These are phyloP conservation scores for Dusona sp. DNA, from an alignment of 2,888 invertebrate species.

Conservation along the genomic window DNA sequence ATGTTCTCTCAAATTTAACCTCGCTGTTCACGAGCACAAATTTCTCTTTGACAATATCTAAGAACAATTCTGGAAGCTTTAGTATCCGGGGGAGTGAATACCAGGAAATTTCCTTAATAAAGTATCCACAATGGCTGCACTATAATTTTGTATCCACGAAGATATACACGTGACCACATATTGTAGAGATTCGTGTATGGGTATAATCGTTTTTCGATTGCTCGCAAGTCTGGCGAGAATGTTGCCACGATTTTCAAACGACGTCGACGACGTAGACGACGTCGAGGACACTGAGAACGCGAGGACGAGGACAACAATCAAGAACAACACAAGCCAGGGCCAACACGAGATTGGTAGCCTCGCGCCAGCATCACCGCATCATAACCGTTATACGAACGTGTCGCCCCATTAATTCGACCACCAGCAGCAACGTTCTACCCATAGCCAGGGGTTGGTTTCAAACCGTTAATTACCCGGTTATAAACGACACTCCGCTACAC, in stretches of 20 bases:
- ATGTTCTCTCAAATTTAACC: neutral
- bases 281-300: constrained; percentile 34
- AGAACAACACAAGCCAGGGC: constrained; percentile 62
- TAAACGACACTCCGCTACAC: constrained; percentile 70
- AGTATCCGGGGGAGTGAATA: neutral
- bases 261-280: constrained; percentile 37
- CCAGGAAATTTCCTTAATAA: constrained; percentile 38
- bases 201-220: constrained; percentile 67
- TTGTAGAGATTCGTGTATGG: neutral
- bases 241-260: constrained; percentile 57
- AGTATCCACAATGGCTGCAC: constrained; percentile 23
- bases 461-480: constrained; percentile 72
- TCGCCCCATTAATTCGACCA: constrained; percentile 72
- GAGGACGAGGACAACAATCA: constrained; percentile 45
- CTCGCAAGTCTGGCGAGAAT: constrained; percentile 61
- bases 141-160: constrained; percentile 7
- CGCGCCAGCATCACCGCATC: constrained; percentile 69
- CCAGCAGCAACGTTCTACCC: constrained; percentile 54
- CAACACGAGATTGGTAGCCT: constrained; percentile 60
- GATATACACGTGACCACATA: constrained; percentile 3
- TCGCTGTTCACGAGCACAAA: neutral
- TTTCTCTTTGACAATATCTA: constrained; percentile 16
- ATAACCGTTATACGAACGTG: constrained; percentile 70
- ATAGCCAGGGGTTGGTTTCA: constrained; percentile 43
- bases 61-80: constrained; percentile 2